Conservation (phyloP, 1,140 invertebrate genomes). For the Caerostris extrusa region DNA sequence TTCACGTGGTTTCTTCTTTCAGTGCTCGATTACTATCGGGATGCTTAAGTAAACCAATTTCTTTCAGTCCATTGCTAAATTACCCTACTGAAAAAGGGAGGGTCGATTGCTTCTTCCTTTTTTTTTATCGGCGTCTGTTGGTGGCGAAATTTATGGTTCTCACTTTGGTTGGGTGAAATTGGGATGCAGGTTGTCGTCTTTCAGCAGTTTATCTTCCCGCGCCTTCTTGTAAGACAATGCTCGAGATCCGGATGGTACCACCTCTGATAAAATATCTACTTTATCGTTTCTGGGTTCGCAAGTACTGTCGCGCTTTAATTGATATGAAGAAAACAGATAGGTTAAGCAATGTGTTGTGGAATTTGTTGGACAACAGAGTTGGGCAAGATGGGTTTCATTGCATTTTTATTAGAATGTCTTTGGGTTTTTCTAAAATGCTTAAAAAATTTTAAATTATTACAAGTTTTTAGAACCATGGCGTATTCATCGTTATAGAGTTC, state of each 20-base stretch:
- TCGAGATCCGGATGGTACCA: neutral
- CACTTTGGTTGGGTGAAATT: slow-evolving; percentile 4
- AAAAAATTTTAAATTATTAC: no score
- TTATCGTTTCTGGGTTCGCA: neutral
- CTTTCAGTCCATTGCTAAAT: slow-evolving; percentile 11
- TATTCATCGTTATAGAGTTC: no score
- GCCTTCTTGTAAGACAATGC: slow-evolving; percentile 3
- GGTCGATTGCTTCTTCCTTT: neutral
- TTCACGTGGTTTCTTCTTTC: neutral
- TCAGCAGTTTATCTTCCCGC: neutral
- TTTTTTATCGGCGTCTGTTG: neutral
- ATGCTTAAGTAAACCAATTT: slow-evolving; percentile 22
- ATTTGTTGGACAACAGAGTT: no score
- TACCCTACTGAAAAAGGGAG: slow-evolving; percentile 7
- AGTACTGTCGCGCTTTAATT: neutral
- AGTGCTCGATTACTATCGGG: slow-evolving; percentile 8
- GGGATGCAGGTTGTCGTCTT: neutral
- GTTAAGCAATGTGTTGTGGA: no score
- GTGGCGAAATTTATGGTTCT: slow-evolving; percentile 5
- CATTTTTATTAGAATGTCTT: no score
- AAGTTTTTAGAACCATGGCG: no score
- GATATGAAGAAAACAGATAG: no score
- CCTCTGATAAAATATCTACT: neutral
- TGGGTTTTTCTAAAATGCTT: no score
- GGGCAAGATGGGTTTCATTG: no score